Percentiles rank a stretch among this genome's conserved stretches.
Evolutionary conservation across 2,888 invertebrate species (phyloP).

Genomic region (Gymnoscelis rufifasciata): DNA sequence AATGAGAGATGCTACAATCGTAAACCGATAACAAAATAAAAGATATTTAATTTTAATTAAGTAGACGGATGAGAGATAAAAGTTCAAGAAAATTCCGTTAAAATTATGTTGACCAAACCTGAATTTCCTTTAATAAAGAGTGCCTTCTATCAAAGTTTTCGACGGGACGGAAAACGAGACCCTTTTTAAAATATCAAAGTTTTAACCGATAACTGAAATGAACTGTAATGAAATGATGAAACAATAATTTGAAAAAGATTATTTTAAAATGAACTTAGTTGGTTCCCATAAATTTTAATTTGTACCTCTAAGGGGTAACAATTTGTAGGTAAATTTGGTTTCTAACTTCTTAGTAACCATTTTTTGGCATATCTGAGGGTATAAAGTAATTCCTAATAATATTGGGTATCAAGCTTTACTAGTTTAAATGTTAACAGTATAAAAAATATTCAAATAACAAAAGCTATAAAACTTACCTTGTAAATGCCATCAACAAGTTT

Average conservation of each 20-base stretch:
- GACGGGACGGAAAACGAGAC: slow-evolving; percentile 9
- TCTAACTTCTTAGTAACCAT: no score
- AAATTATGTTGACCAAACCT: slow-evolving; percentile 4
- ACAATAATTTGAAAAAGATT: slow-evolving; percentile 24
- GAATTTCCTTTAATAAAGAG: slow-evolving; percentile 9
- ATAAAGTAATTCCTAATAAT: neutral
- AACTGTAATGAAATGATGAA: slow-evolving; percentile 28
- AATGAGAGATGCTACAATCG: no score
- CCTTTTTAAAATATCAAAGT: slow-evolving; percentile 18
- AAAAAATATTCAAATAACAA: neutral
- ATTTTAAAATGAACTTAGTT: slow-evolving; percentile 23
- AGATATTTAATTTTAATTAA: no score
- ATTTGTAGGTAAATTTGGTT: no score
- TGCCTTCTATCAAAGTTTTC: slow-evolving; percentile 10
- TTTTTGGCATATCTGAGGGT: no score
- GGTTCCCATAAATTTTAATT: no score
- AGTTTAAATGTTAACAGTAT: neutral
- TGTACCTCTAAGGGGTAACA: no score
- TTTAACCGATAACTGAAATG: slow-evolving; percentile 25
- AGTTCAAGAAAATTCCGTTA: neutral
- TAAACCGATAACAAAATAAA: no score
- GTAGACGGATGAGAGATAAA: no score
- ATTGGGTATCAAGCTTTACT: neutral
- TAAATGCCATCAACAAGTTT: slow-evolving; percentile 94
- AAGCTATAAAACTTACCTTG: slow-evolving; percentile 81